Percentiles rank a stretch among this genome's conserved stretches.
Evolutionary conservation across 2,113 vertebrate genomes (phyloP).

Genomic region (Passer montanus): DNA sequence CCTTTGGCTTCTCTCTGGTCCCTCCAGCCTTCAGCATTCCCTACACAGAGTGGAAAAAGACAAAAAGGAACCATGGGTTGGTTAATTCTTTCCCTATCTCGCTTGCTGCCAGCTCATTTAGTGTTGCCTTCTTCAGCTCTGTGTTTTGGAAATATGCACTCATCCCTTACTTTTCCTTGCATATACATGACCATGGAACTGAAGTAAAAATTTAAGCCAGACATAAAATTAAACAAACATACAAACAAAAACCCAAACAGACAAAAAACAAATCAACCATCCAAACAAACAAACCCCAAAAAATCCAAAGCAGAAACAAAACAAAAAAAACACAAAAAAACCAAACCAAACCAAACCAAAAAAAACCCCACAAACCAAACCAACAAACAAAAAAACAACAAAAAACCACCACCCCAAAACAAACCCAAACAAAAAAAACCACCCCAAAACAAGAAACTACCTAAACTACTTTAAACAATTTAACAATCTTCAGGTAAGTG

Average conservation of each 20-base stretch:
- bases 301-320: not conserved
- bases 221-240: not conserved
- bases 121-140: not conserved
- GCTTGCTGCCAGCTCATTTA: not conserved
- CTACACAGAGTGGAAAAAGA: not conserved
- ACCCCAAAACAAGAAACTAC: too few species aligned
- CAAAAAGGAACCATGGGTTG: accelerated
- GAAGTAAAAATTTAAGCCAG: not conserved
- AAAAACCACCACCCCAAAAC: too few species aligned
- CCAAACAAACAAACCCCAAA: too few species aligned
- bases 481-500: not conserved
- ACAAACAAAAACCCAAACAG: not conserved
- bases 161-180: not conserved
- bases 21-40: not conserved
- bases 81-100: not conserved
- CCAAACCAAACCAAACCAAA: not conserved
- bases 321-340: not conserved
- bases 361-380: too few species aligned
- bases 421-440: not conserved
- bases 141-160: not conserved
- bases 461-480: not conserved
- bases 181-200: not conserved
- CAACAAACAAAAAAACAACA: not conserved
- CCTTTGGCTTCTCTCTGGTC: not conserved
- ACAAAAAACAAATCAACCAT: not conserved